A percentile compares a stretch with the other conserved stretches of the same genome.
Conservation (phyloP, 2,888 invertebrate species). For the Caenorhabditis uteleia region DNA sequence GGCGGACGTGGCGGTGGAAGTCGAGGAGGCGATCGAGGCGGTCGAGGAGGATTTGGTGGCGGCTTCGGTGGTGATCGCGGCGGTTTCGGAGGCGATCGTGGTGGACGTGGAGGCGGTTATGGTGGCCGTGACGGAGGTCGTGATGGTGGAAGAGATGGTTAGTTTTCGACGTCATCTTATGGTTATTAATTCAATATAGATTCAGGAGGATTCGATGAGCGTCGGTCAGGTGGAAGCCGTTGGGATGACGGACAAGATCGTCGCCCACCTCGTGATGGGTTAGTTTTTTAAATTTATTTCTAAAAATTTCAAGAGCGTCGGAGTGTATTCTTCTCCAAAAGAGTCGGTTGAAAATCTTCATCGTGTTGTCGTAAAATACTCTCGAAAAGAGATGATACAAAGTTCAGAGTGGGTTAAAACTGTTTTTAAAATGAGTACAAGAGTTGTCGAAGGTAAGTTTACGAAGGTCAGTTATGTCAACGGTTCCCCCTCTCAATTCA, state of each 20-base stretch:
- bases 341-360: too few relatives aligned
- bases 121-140: constrained; percentile 33
- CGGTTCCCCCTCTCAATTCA: too few relatives aligned
- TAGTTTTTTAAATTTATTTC: constrained; percentile 6
- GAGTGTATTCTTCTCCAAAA: too few relatives aligned
- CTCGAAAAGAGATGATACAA: too few relatives aligned
- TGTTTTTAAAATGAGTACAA: too few relatives aligned
- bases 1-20: constrained; percentile 15
- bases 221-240: constrained; percentile 24
- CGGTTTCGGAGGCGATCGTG: constrained; percentile 15
- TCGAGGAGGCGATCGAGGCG: constrained; percentile 15
- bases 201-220: constrained; percentile 26
- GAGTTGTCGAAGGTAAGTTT: too few relatives aligned
- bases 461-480: too few relatives aligned
- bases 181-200: constrained; percentile 31
- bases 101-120: constrained; percentile 22
- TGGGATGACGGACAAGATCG: constrained; percentile 31
- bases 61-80: constrained; percentile 30
- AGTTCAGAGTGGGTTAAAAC: too few relatives aligned
- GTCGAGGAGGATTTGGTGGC: constrained; percentile 27
- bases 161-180: too few relatives aligned
- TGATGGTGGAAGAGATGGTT: constrained; percentile 7
- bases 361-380: too few relatives aligned
- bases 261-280: constrained; percentile 25
- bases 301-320: too few relatives aligned